phyloP scores from a whole-genome alignment of 2,888 invertebrate species.

The Caenorhabditis becei region DNA sequence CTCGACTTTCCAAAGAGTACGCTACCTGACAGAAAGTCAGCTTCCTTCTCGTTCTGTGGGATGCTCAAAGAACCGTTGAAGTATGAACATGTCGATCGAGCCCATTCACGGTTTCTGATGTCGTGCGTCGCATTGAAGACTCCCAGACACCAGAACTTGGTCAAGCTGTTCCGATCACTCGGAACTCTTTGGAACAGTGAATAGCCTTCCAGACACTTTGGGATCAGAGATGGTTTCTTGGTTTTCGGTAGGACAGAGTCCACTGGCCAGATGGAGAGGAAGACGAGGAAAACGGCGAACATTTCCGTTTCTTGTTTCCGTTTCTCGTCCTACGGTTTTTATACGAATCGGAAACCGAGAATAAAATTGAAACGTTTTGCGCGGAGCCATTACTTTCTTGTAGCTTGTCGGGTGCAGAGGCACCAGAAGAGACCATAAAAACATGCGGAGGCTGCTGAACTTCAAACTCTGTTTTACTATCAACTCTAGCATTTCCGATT shows the following conservation, averaged over 20 bases:
- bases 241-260: too few species aligned
- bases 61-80: background rate
- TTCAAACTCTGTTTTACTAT: too few species aligned
- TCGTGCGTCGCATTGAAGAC: background rate
- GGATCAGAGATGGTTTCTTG: too few species aligned
- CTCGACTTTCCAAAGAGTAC: too few species aligned
- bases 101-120: background rate
- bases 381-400: background rate
- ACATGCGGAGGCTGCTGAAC: too few species aligned
- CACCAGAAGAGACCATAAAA: too few species aligned
- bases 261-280: conserved; percentile 2
- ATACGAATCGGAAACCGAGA: background rate
- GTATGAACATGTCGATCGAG: background rate
- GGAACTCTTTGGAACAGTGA: conserved; percentile 4
- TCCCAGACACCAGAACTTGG: conserved; percentile 26
- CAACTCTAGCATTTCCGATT: too few species aligned
- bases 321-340: background rate
- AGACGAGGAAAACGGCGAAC: conserved; percentile 15
- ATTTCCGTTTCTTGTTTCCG: conserved; percentile 7
- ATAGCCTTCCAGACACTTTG: conserved; percentile 21
- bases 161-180: conserved; percentile 17
- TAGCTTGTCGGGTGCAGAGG: background rate
- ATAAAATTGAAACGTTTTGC: background rate
- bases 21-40: background rate
- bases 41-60: conserved; percentile 12